A percentile compares a stretch with the other conserved stretches of the same genome.
Evolutionary conservation across 37 sponge, comb jelly and placozoan species (phyloP).

Genomic region (Hexactinellida sp.): DNA sequence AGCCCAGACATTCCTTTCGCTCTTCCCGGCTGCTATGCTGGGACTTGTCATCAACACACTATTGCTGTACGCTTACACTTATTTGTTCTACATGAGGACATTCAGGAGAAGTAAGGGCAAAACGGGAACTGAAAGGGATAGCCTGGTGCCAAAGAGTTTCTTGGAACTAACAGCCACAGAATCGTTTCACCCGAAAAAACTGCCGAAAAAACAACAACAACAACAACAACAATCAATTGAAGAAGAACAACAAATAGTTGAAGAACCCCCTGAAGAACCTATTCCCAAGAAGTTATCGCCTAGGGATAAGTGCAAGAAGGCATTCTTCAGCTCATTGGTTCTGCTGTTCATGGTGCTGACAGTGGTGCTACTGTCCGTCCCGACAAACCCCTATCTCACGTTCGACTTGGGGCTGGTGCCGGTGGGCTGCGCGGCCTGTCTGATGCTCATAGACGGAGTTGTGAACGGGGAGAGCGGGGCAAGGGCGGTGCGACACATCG

Average conservation of each 20-base stretch:
- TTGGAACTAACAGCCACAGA: too few relatives aligned
- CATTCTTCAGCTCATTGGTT: neutral
- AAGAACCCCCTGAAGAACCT: neutral
- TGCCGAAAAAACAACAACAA: too few relatives aligned
- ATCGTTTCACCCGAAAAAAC: too few relatives aligned
- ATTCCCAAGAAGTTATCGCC: too few relatives aligned
- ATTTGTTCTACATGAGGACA: neutral
- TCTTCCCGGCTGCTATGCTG: slow-evolving; percentile 48
- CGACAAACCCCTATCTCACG: neutral
- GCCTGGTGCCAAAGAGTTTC: too few relatives aligned
- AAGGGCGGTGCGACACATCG: slow-evolving; percentile 57
- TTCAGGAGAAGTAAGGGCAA: too few relatives aligned
- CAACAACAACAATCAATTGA: neutral
- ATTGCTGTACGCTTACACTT: slow-evolving; percentile 33
- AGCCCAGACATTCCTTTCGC: slow-evolving; percentile 43
- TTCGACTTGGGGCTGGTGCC: slow-evolving; percentile 76
- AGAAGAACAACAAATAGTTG: neutral
- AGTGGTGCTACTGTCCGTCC: neutral
- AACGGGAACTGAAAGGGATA: too few relatives aligned
- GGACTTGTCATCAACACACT: slow-evolving; percentile 32
- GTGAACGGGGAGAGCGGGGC: slow-evolving; percentile 38
- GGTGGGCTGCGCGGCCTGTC: slow-evolving; percentile 36
- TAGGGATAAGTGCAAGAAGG: neutral
- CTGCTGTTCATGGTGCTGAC: neutral
- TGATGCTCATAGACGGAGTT: slow-evolving; percentile 55